A percentile compares a stretch with the other conserved stretches of the same genome.
These are phyloP conservation scores for Buceros bicornis DNA, from an alignment of 2,797 vertebrate species.

Conservation along the genomic window DNA sequence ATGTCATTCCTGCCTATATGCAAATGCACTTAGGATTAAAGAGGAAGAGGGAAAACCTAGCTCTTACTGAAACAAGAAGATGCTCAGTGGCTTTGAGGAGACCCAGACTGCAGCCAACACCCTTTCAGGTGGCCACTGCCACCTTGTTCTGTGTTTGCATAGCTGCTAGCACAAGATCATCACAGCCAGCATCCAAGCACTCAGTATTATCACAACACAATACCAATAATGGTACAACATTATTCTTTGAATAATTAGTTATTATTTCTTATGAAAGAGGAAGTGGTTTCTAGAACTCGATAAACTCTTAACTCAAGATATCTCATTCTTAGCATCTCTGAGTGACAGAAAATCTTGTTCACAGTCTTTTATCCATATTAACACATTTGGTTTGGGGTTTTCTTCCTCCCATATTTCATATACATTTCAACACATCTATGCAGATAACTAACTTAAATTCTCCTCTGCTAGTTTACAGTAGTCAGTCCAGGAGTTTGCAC, in stretches of 20 bases:
- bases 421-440: background rate
- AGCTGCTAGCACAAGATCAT: background rate
- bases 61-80: background rate
- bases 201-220: background rate
- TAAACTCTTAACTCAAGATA: background rate
- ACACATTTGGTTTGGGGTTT: background rate
- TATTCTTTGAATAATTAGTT: background rate
- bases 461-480: background rate
- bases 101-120: background rate
- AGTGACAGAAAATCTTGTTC: background rate
- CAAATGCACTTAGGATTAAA: background rate
- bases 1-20: background rate
- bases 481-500: background rate
- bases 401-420: background rate
- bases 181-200: background rate
- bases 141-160: background rate
- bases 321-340: background rate
- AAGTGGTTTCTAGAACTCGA: background rate
- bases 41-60: background rate
- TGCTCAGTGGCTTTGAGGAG: background rate
- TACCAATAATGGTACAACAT: background rate
- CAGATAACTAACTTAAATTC: background rate
- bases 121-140: background rate
- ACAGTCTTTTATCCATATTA: background rate
- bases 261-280: background rate